Percentiles rank a stretch among this genome's conserved stretches.
phyloP scores from a whole-genome alignment of 2,888 invertebrate genomes.

The Agrotis clavis region DNA sequence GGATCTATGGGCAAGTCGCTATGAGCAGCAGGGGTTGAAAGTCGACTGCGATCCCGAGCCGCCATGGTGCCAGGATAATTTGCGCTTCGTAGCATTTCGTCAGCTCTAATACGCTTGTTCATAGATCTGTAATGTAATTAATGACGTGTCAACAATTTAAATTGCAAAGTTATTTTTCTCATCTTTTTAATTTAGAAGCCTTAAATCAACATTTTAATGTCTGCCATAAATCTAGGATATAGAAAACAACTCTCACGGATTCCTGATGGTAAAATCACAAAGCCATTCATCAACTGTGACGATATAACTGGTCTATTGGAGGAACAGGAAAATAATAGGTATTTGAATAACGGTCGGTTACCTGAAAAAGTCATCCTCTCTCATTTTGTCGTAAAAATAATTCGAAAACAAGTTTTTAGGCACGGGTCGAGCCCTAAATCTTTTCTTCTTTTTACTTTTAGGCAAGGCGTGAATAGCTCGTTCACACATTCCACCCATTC shows the following conservation, averaged over 20 bases:
- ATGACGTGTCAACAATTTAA: slow-evolving; percentile 1
- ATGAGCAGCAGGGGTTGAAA: slow-evolving; percentile 87
- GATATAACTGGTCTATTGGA: not conserved
- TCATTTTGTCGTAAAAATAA: slow-evolving; percentile 93
- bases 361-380: slow-evolving; percentile 94
- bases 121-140: slow-evolving; percentile 85
- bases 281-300: not conserved
- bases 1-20: slow-evolving; percentile 88
- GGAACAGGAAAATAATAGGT: not conserved
- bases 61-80: slow-evolving; percentile 93
- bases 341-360: slow-evolving; percentile 67
- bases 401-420: slow-evolving; percentile 94
- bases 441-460: slow-evolving; percentile 87
- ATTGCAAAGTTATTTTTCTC: no score
- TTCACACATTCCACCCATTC: slow-evolving; percentile 82
- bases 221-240: not conserved
- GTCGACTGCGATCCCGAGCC: slow-evolving; percentile 90
- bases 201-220: no score
- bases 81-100: slow-evolving; percentile 93
- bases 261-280: not conserved
- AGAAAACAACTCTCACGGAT: slow-evolving; percentile 9
- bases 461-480: slow-evolving; percentile 77
- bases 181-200: no score
- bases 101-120: slow-evolving; percentile 93
- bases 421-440: slow-evolving; percentile 93